Evolutionary conservation across 2,888 invertebrate genomes (phyloP).

Genomic region (Coleophora flavipennella): DNA sequence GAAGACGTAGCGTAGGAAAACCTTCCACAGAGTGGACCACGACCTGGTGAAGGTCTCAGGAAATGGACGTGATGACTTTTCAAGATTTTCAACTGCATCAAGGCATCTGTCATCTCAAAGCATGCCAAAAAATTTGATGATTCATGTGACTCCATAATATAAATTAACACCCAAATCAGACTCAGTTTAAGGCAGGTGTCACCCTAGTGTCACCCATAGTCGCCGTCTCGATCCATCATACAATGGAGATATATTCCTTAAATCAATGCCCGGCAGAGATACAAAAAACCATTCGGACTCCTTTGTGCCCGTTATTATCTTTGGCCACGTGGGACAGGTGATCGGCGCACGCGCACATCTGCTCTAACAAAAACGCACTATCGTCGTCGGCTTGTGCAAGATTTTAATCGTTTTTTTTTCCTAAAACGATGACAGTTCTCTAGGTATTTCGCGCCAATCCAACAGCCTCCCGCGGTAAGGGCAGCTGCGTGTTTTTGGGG

Average conservation of each 20-base stretch:
- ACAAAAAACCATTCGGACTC: slow-evolving; percentile 41
- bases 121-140: no score
- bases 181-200: slow-evolving; percentile 27
- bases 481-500: slow-evolving; percentile 49
- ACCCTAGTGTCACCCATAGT: slow-evolving; percentile 16
- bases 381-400: slow-evolving; percentile 58
- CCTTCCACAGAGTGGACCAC: no score
- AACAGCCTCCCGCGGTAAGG: slow-evolving; percentile 34
- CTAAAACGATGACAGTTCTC: slow-evolving; percentile 54
- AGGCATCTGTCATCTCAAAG: slow-evolving; percentile 10
- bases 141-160: not conserved
- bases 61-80: no score
- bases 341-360: slow-evolving; percentile 63
- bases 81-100: not conserved
- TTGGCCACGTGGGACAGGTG: slow-evolving; percentile 69
- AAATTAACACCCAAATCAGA: no score
- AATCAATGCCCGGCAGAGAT: slow-evolving; percentile 47
- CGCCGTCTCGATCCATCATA: slow-evolving; percentile 11
- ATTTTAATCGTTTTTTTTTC: slow-evolving; percentile 60
- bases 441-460: slow-evolving; percentile 55
- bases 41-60: no score
- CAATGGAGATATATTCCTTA: slow-evolving; percentile 33
- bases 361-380: slow-evolving; percentile 44
- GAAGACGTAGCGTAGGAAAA: no score
- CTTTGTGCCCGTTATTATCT: slow-evolving; percentile 52